These are phyloP conservation scores for Drosophila gaucha DNA, from an alignment of 2,888 invertebrate genomes.

Conservation along the genomic window DNA sequence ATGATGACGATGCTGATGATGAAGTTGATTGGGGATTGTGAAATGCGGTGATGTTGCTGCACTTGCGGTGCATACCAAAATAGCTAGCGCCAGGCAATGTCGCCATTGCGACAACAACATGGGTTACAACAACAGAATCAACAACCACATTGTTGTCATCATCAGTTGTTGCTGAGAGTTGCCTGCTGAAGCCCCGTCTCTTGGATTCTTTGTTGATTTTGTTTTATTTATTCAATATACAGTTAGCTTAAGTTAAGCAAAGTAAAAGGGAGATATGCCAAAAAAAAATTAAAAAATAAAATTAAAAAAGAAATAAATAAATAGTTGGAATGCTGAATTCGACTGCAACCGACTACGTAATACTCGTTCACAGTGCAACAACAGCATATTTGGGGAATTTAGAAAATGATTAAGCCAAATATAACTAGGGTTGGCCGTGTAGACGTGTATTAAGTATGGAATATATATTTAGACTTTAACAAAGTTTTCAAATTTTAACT, in stretches of 20 bases:
- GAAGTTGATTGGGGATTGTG: conserved; percentile 42
- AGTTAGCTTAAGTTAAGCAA: conserved; percentile 59
- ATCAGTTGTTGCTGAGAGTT: conserved; percentile 42
- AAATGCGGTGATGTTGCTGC: conserved; percentile 60
- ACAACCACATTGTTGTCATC: conserved; percentile 60
- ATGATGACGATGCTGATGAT: conserved; percentile 35
- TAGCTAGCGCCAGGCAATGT: conserved; percentile 73
- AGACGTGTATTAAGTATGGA: no score
- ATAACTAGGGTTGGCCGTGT: no score
- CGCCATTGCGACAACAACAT: conserved; percentile 50
- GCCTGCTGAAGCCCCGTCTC: conserved; percentile 32
- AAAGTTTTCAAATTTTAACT: no score
- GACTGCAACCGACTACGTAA: background rate
- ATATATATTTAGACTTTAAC: no score
- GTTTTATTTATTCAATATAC: conserved; percentile 79
- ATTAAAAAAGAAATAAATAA: conserved; percentile 10
- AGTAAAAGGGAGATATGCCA: conserved; percentile 43
- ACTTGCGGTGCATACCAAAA: conserved; percentile 79
- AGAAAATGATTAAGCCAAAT: background rate
- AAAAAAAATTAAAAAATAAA: conserved; percentile 20
- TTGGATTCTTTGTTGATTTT: conserved; percentile 49
- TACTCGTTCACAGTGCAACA: background rate
- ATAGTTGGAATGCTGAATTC: background rate
- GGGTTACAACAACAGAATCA: conserved; percentile 24
- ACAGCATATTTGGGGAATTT: background rate